Conservation (phyloP, 1,140 invertebrate species). For the Lordiphosa clarofinis region DNA sequence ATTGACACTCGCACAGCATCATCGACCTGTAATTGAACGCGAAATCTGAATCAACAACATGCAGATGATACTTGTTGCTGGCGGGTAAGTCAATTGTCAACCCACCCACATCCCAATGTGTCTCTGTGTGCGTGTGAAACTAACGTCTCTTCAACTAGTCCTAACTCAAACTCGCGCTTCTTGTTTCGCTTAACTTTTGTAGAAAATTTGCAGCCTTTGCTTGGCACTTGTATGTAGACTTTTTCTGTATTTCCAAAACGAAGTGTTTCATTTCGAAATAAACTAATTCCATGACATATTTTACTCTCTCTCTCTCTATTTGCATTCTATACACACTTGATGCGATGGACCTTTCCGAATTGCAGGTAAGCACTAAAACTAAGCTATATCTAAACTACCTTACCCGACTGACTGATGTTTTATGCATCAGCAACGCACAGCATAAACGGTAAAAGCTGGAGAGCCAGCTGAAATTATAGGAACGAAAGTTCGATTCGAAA, state of each 20-base stretch:
- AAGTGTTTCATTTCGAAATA: background rate
- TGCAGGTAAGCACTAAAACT: conserved; percentile 5
- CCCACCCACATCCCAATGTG: conserved; percentile 13
- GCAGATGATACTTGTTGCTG: conserved; percentile 80
- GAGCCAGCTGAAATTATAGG: too few relatives aligned
- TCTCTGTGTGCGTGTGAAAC: conserved; percentile 20
- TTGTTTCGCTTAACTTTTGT: conserved; percentile 23
- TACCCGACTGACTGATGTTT: too few relatives aligned
- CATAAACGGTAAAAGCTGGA: too few relatives aligned
- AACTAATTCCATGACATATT: background rate
- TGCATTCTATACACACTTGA: background rate
- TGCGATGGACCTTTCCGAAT: too few relatives aligned
- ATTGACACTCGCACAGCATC: background rate
- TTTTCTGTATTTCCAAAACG: background rate
- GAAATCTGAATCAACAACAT: conserved; percentile 40
- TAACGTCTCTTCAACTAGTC: background rate
- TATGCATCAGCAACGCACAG: too few relatives aligned
- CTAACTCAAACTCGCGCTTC: conserved; percentile 12
- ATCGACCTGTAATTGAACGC: conserved; percentile 2
- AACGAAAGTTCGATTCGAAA: too few relatives aligned
- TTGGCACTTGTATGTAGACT: conserved; percentile 33
- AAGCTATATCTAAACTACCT: too few relatives aligned
- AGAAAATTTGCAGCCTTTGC: conserved; percentile 33
- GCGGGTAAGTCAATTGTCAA: conserved; percentile 72
- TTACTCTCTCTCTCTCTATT: conserved; percentile 1